Conservation (phyloP, 1,140 invertebrate species). For the Aphelenchoides besseyi region DNA sequence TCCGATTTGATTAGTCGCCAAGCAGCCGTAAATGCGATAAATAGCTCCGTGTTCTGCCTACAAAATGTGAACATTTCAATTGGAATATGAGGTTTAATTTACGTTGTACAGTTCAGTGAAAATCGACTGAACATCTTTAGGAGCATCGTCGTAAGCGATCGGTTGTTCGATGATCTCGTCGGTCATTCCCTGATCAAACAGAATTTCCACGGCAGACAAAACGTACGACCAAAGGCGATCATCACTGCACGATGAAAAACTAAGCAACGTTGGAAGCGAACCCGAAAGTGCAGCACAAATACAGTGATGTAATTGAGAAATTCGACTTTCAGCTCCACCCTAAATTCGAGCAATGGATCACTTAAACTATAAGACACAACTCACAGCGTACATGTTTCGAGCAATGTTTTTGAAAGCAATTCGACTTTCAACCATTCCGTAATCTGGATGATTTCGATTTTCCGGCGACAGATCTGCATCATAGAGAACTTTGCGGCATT, state of each 20-base stretch:
- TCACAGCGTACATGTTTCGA: not conserved
- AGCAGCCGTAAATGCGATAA: not conserved
- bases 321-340: conserved; percentile 12
- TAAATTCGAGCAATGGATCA: not conserved
- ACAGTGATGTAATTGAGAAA: not conserved
- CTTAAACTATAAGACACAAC: not conserved
- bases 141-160: not conserved
- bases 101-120: conserved; percentile 3
- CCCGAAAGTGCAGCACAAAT: not conserved
- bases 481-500: not conserved
- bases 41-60: not conserved
- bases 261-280: not conserved
- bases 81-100: not conserved
- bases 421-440: not conserved
- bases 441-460: not conserved
- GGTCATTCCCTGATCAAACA: not conserved
- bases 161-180: not conserved
- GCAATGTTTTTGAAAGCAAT: not conserved
- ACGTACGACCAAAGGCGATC: conserved; percentile 5
- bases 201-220: not conserved
- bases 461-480: conserved; percentile 1
- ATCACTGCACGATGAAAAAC: not conserved
- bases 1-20: not conserved
- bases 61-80: not conserved
- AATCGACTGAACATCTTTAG: not conserved